Percentiles rank a stretch among this genome's conserved stretches.
Evolutionary conservation across 2,797 vertebrate genomes (phyloP).

Genomic region (Agapornis canus): DNA sequence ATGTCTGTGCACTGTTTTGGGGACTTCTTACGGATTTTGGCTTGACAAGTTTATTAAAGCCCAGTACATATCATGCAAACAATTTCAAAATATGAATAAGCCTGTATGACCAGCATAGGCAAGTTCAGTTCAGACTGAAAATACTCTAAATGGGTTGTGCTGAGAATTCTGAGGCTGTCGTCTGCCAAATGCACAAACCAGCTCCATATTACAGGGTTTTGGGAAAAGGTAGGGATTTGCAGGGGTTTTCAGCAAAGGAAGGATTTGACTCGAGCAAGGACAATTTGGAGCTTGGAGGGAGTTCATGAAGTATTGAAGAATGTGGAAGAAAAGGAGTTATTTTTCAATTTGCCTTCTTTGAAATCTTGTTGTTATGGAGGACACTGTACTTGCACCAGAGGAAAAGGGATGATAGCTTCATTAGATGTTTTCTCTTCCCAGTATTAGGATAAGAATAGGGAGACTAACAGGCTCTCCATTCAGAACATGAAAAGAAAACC

Average conservation of each 20-base stretch:
- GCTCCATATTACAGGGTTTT: neutral
- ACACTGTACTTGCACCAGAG: neutral
- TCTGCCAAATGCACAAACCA: neutral
- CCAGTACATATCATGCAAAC: neutral
- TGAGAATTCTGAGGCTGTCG: accelerated
- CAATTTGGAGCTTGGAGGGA: neutral
- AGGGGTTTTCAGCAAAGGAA: neutral
- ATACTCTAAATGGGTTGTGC: neutral
- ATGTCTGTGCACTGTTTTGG: neutral
- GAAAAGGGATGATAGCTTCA: neutral
- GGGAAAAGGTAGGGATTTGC: neutral
- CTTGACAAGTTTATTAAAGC: neutral
- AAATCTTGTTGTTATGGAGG: neutral
- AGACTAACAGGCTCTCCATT: neutral
- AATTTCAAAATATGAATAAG: neutral
- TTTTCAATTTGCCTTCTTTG: neutral
- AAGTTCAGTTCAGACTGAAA: neutral
- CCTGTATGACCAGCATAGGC: accelerated
- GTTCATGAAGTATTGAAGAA: neutral
- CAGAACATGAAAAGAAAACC: neutral
- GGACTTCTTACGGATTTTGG: neutral
- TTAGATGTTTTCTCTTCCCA: neutral
- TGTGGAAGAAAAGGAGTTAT: neutral
- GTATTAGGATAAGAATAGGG: neutral
- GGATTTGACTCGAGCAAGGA: neutral